Evolutionary conservation across 2,888 invertebrate species (phyloP).

Genomic region (Pheosia gnoma): DNA sequence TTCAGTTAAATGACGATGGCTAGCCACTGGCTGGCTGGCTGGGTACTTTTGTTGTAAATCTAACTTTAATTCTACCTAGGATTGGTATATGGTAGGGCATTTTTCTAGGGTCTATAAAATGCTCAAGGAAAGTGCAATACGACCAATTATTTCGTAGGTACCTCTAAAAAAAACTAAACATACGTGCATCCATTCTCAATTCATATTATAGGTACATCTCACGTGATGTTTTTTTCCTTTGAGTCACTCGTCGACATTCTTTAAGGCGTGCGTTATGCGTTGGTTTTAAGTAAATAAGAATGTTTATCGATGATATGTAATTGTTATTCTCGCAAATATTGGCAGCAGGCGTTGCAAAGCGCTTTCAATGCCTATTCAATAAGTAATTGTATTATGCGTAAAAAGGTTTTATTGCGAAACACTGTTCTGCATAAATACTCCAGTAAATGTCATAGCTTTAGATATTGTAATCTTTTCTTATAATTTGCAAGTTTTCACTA

Average conservation of each 20-base stretch:
- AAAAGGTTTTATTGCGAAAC: background rate
- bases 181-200: too few relatives aligned
- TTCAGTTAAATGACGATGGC: background rate
- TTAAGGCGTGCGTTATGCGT: too few relatives aligned
- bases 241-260: too few relatives aligned
- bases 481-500: too few relatives aligned
- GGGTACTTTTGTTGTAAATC: background rate
- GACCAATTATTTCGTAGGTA: background rate
- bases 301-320: too few relatives aligned
- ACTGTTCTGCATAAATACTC: background rate
- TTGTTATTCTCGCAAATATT: background rate
- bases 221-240: too few relatives aligned
- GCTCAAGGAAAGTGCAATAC: background rate
- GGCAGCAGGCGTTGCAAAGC: background rate
- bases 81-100: background rate
- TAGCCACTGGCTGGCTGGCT: background rate
- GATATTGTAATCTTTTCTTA: background rate
- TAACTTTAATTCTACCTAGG: constrained; percentile 1
- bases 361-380: background rate
- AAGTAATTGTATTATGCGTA: background rate
- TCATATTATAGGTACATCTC: too few relatives aligned
- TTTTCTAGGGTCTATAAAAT: background rate
- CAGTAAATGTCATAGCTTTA: background rate
- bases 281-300: too few relatives aligned
- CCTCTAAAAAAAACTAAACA: too few relatives aligned